Evolutionary conservation across 1,140 invertebrate species (phyloP).

Genomic region (Zaprionus tsacasi): DNA sequence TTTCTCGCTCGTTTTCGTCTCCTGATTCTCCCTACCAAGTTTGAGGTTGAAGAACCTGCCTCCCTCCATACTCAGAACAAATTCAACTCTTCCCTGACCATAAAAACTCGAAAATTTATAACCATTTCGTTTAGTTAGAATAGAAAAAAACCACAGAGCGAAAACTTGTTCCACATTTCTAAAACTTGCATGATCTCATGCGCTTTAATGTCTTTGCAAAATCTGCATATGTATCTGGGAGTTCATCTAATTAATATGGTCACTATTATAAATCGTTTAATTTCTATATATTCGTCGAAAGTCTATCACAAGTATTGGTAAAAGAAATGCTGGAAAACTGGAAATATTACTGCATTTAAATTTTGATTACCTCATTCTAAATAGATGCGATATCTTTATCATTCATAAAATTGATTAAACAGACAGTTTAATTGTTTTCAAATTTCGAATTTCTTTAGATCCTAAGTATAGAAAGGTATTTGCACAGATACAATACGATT

Average conservation of each 20-base stretch:
- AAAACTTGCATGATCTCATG: conserved; percentile 10
- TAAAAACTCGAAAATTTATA: conserved; percentile 2
- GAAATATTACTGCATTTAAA: conserved; percentile 2
- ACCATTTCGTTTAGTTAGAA: conserved; percentile 3
- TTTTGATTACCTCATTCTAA: conserved; percentile 5
- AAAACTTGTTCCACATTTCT: not conserved
- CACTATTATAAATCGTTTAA: not conserved
- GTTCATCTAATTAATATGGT: not conserved
- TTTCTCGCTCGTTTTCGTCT: conserved; percentile 3
- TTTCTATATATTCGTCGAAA: not conserved
- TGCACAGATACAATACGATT: not conserved
- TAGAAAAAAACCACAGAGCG: not conserved
- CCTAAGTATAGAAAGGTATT: not conserved
- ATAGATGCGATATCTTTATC: not conserved
- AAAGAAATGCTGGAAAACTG: conserved; percentile 5
- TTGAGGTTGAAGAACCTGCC: not conserved
- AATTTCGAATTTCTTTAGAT: not conserved
- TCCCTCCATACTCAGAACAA: not conserved
- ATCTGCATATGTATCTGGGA: not conserved
- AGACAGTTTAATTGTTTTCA: not conserved
- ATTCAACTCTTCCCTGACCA: not conserved
- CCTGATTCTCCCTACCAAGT: not conserved
- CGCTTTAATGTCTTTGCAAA: not conserved
- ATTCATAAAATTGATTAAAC: conserved; percentile 3
- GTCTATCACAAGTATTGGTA: not conserved